Conservation (phyloP, 2,113 vertebrate genomes). For the Onychorhynchus coronatus region DNA sequence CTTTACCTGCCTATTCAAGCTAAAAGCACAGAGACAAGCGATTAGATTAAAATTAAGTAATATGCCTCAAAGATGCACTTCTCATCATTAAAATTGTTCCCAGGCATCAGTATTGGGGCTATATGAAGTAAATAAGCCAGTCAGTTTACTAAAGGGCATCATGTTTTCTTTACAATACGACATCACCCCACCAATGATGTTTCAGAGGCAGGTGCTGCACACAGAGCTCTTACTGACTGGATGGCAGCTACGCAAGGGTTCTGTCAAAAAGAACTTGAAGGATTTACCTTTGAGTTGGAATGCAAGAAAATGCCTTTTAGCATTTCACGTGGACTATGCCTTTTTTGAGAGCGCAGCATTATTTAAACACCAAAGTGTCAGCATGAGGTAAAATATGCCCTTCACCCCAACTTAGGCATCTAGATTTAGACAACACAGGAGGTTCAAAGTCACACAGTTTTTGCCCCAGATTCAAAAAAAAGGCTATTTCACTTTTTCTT, state of each 20-base stretch:
- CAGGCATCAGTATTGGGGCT: not conserved
- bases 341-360: not conserved
- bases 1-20: not conserved
- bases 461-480: not conserved
- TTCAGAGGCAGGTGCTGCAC: not conserved
- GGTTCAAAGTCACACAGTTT: not conserved
- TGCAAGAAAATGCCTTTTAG: not conserved
- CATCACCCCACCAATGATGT: not conserved
- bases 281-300: not conserved
- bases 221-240: not conserved
- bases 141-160: not conserved
- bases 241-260: not conserved
- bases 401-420: not conserved
- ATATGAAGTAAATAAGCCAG: not conserved
- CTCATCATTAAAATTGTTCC: not conserved
- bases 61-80: not conserved
- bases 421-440: not conserved
- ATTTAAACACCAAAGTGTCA: not conserved
- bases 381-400: not conserved
- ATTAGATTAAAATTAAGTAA: not conserved
- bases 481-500: not conserved
- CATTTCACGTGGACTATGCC: not conserved
- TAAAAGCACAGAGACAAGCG: accelerated
- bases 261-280: not conserved
- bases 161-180: not conserved